Conservation (phyloP, 2,797 vertebrate genomes). For the Somateria mollissima region DNA sequence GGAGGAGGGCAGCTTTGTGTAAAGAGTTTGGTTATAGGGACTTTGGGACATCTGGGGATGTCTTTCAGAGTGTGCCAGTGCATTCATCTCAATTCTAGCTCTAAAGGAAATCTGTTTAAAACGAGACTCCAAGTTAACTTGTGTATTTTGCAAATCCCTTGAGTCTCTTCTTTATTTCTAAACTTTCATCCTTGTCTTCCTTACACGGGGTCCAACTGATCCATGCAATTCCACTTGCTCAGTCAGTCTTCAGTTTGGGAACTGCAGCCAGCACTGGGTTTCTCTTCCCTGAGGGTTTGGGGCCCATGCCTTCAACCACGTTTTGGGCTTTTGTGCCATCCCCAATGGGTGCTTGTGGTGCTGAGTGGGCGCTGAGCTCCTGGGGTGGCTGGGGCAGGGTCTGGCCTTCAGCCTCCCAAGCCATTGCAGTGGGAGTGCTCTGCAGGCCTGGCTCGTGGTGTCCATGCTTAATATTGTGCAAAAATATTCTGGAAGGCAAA, state of each 20-base stretch:
- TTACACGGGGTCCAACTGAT: no score
- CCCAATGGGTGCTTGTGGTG: neutral
- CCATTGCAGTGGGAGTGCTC: accelerated
- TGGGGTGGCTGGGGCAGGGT: neutral
- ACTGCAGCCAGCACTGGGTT: neutral
- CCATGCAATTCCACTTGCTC: neutral
- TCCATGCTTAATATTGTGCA: accelerated
- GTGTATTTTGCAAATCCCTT: accelerated
- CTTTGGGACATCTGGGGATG: neutral
- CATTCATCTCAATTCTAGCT: accelerated
- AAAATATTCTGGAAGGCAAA: neutral
- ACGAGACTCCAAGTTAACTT: accelerated
- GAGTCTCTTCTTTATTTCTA: neutral
- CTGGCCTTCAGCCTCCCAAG: neutral
- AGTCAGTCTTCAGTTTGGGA: neutral
- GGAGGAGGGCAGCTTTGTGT: accelerated
- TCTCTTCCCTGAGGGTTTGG: neutral
- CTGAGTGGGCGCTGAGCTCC: neutral
- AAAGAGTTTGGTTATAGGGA: accelerated
- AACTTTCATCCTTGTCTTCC: neutral
- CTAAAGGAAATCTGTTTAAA: accelerated
- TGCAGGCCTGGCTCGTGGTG: neutral
- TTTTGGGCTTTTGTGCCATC: neutral
- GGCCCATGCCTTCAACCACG: neutral
- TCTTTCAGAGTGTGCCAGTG: accelerated